These are phyloP conservation scores for Narcine bancroftii DNA, from an alignment of 2,113 vertebrate species.

Conservation along the genomic window DNA sequence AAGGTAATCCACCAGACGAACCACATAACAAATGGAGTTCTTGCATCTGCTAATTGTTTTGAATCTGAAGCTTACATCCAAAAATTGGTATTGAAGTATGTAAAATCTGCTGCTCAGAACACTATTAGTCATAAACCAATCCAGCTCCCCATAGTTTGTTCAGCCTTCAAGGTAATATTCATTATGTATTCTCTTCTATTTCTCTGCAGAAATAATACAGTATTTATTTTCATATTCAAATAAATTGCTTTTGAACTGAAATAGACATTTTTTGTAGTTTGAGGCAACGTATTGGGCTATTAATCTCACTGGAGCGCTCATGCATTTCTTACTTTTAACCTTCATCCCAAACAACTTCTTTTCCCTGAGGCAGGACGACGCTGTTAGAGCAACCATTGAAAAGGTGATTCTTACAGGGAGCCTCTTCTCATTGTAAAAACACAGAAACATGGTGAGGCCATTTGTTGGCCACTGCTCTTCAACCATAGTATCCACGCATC, in stretches of 20 bases:
- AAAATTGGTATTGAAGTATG: background rate
- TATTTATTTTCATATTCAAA: constrained; percentile 5
- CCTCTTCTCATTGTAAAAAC: constrained; percentile 40
- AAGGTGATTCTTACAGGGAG: constrained; percentile 35
- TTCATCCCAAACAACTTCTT: background rate
- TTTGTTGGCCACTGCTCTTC: constrained; percentile 41
- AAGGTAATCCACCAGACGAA: background rate
- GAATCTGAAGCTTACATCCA: background rate
- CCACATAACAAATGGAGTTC: background rate
- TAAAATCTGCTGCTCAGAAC: background rate
- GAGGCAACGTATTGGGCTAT: background rate
- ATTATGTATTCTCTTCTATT: background rate
- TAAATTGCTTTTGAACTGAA: background rate
- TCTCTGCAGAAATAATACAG: background rate
- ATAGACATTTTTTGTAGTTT: background rate
- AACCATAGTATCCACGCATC: constrained; percentile 38
- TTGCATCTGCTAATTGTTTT: background rate
- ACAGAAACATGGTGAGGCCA: constrained; percentile 39
- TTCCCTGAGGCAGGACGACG: constrained; percentile 38
- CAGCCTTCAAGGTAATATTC: background rate
- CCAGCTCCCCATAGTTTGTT: background rate
- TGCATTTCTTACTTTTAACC: constrained; percentile 6
- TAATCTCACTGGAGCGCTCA: background rate
- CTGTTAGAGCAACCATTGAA: constrained; percentile 38
- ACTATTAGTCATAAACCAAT: background rate